Evolutionary conservation across 2,113 vertebrate genomes (phyloP).

Genomic region (Notarius quadriscutis): DNA sequence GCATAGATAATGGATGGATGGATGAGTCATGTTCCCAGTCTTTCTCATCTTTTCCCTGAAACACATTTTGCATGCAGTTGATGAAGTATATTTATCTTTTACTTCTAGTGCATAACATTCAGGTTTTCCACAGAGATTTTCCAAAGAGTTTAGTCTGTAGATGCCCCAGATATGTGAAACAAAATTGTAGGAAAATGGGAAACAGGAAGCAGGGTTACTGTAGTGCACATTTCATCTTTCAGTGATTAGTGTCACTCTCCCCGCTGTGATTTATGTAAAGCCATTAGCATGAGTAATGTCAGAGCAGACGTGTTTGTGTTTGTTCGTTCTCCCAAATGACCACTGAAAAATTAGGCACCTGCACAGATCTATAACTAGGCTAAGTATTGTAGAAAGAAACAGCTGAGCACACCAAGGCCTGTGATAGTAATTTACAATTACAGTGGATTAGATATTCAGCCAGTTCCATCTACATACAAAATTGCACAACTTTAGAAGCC

Average conservation of each 20-base stretch:
- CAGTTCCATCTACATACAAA: conserved; percentile 23
- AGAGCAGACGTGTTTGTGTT: conserved; percentile 58
- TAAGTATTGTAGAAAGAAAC: conserved; percentile 54
- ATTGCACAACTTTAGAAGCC: not conserved
- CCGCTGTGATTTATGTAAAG: conserved; percentile 67
- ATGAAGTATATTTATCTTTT: conserved; percentile 59
- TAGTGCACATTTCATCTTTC: conserved; percentile 61
- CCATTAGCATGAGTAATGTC: conserved; percentile 64
- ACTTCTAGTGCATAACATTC: conserved; percentile 39
- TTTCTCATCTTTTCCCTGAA: not conserved
- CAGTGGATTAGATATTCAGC: conserved; percentile 18
- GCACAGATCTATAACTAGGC: conserved; percentile 56
- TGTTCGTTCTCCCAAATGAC: conserved; percentile 63
- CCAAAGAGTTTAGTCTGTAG: conserved; percentile 28
- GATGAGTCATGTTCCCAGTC: too few species aligned
- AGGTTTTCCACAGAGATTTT: conserved; percentile 38
- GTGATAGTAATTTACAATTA: conserved; percentile 51
- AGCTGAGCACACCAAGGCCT: conserved; percentile 54
- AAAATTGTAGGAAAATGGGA: conserved; percentile 48
- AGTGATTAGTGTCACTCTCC: conserved; percentile 67
- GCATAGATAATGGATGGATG: too few species aligned
- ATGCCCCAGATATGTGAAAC: conserved; percentile 40
- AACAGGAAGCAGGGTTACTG: conserved; percentile 47
- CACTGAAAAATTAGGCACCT: conserved; percentile 63
- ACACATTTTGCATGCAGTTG: conserved; percentile 45